phyloP scores from a whole-genome alignment of 2,797 vertebrate species.

The Dallia pectoralis region DNA sequence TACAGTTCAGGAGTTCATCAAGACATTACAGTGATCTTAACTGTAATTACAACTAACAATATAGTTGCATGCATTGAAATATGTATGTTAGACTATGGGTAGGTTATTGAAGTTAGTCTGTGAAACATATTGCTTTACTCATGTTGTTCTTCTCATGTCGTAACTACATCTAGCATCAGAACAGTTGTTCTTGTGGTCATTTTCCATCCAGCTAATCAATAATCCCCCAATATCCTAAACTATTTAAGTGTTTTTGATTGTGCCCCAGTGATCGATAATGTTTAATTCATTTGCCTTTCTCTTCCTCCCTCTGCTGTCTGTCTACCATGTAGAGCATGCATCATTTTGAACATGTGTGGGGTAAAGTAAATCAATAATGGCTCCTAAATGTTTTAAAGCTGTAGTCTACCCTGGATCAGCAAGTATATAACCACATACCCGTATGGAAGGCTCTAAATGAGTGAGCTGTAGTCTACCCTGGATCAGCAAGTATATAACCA shows the following conservation, averaged over 20 bases:
- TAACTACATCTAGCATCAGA: not conserved
- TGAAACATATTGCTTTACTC: not conserved
- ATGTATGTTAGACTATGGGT: not conserved
- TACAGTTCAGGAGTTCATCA: not conserved
- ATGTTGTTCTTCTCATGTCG: not conserved
- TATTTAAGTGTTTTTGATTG: constrained; percentile 22
- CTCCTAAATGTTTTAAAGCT: constrained; percentile 78
- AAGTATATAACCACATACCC: not conserved
- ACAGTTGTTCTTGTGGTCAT: not conserved
- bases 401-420: constrained; percentile 57
- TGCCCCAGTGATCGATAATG: constrained; percentile 61
- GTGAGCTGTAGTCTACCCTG: constrained; percentile 72
- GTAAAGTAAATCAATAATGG: constrained; percentile 91
- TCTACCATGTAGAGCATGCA: constrained; percentile 95
- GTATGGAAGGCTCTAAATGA: not conserved
- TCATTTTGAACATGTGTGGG: constrained; percentile 94
- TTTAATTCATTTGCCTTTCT: constrained; percentile 61
- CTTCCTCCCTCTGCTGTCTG: constrained; percentile 76
- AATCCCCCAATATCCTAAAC: constrained; percentile 12
- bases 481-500: constrained; percentile 29
- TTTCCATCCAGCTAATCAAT: constrained; percentile 18
- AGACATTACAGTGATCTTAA: not conserved
- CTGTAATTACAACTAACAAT: not conserved
- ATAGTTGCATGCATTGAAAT: not conserved
- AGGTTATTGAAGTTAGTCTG: not conserved